A percentile compares a stretch with the other conserved stretches of the same genome.
Conservation (phyloP, 1,140 invertebrate genomes). For the Diploscapter pachys region DNA sequence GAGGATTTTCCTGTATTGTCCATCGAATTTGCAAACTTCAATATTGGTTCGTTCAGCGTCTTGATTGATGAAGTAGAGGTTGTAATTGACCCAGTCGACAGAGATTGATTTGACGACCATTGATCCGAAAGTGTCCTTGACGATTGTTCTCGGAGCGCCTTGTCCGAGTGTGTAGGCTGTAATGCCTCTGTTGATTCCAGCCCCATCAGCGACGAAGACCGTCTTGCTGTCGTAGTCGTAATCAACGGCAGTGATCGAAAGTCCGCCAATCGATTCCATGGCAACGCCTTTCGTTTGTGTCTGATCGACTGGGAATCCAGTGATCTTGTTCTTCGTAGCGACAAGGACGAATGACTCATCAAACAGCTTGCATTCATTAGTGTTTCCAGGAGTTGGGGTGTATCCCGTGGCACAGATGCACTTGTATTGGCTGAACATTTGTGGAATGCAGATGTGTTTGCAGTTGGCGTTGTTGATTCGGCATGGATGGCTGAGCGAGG, state of each 20-base stretch:
- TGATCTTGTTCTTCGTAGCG: constrained; percentile 51
- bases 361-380: constrained; percentile 43
- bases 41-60: constrained; percentile 95
- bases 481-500: constrained; percentile 75
- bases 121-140: constrained; percentile 85
- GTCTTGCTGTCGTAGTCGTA: constrained; percentile 77
- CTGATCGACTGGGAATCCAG: constrained; percentile 46
- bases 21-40: constrained; percentile 87
- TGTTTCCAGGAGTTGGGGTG: constrained; percentile 17
- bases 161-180: constrained; percentile 81
- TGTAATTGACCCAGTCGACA: constrained; percentile 91
- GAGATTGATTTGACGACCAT: constrained; percentile 88
- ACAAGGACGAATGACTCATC: constrained; percentile 51
- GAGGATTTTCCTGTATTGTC: constrained; percentile 81
- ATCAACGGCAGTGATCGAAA: constrained; percentile 95
- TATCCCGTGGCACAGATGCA: constrained; percentile 55
- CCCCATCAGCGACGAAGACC: constrained; percentile 50
- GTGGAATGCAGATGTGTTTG: constrained; percentile 53
- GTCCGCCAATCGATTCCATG: constrained; percentile 74
- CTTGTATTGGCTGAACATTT: constrained; percentile 44
- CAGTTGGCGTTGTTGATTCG: constrained; percentile 75
- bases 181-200: constrained; percentile 74
- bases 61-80: constrained; percentile 94
- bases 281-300: constrained; percentile 49
- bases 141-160: constrained; percentile 77